These are phyloP conservation scores for Indicator maculatus DNA, from an alignment of 2,113 vertebrate species.

Conservation along the genomic window DNA sequence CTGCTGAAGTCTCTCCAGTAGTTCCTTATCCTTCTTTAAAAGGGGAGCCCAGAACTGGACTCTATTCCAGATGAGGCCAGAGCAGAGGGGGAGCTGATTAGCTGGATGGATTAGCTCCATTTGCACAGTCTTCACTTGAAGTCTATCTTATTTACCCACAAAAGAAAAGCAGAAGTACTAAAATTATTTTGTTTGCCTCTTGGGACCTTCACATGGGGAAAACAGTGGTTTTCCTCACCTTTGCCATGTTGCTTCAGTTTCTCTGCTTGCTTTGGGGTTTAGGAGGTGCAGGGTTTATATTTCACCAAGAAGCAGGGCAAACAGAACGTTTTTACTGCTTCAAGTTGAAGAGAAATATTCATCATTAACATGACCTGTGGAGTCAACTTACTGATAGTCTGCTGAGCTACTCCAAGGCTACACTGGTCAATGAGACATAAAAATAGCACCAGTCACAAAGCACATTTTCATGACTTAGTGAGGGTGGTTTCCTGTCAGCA, in stretches of 20 bases:
- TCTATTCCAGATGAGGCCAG: no score
- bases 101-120: neutral
- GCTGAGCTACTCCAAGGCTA: neutral
- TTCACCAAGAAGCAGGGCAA: neutral
- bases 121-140: neutral
- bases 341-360: slow-evolving; percentile 11
- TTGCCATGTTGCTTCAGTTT: neutral
- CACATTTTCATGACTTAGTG: slow-evolving; percentile 26
- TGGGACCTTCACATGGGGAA: neutral
- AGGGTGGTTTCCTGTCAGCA: slow-evolving; percentile 41
- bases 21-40: no score
- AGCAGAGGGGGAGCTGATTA: neutral
- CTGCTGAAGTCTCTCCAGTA: no score
- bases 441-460: slow-evolving; percentile 36
- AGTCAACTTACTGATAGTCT: neutral
- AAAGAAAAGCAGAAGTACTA: neutral
- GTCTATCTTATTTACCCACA: neutral
- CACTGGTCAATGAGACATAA: slow-evolving; percentile 42
- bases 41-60: no score
- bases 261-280: neutral
- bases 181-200: neutral
- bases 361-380: neutral
- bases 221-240: neutral
- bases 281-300: neutral
- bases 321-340: neutral